These are phyloP conservation scores for Cepaea nemoralis DNA, from an alignment of 1,140 invertebrate genomes.

Conservation along the genomic window DNA sequence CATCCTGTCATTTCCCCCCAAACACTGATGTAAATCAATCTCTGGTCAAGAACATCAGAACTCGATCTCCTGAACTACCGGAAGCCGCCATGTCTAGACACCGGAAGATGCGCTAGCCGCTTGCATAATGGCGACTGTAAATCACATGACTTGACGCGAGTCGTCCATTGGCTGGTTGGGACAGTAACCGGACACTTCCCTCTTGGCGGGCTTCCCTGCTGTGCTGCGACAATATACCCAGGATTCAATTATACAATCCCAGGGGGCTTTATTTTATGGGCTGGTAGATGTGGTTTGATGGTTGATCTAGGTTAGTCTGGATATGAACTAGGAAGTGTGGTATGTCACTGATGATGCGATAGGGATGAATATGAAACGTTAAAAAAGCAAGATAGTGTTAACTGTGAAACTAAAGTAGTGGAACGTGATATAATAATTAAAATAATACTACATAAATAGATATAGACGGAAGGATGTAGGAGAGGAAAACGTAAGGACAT, in stretches of 20 bases:
- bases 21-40: neutral
- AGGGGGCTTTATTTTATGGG: neutral
- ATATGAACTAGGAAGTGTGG: too few relatives aligned
- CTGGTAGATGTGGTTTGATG: neutral
- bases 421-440: too few relatives aligned
- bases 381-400: too few relatives aligned
- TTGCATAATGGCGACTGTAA: neutral
- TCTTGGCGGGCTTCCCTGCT: neutral
- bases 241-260: neutral
- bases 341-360: too few relatives aligned
- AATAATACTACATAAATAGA: too few relatives aligned
- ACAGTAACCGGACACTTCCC: conserved; percentile 1
- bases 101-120: conserved; percentile 18
- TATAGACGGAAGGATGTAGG: too few relatives aligned
- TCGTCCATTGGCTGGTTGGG: neutral
- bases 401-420: too few relatives aligned
- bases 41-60: neutral
- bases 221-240: neutral
- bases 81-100: neutral
- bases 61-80: neutral
- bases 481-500: too few relatives aligned
- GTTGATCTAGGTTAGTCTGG: neutral
- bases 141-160: neutral
- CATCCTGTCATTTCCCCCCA: neutral
- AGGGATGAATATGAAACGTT: too few relatives aligned